Evolutionary conservation across 2,113 vertebrate species (phyloP).

Genomic region (Crotalus tigris): DNA sequence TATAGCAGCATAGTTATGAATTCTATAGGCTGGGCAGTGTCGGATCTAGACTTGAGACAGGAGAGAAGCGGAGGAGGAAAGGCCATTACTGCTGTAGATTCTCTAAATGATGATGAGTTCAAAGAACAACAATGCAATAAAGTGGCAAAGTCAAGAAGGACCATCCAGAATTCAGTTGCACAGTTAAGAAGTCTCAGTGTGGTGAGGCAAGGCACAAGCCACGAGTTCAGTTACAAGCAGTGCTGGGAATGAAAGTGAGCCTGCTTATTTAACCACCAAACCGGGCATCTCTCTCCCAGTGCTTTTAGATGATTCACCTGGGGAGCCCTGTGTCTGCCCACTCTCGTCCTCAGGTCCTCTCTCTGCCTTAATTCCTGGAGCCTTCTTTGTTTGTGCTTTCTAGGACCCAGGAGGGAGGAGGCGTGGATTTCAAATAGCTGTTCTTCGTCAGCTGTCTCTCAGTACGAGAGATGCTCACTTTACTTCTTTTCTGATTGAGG

Average conservation of each 20-base stretch:
- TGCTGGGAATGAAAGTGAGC: neutral
- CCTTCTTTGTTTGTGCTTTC: neutral
- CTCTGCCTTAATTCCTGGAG: neutral
- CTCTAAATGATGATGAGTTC: neutral
- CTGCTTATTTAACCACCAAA: neutral
- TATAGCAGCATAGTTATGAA: neutral
- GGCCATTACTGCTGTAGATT: neutral
- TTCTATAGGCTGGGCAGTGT: neutral
- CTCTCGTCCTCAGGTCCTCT: neutral
- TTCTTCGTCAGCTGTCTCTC: neutral
- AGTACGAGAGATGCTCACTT: neutral
- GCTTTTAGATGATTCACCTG: neutral
- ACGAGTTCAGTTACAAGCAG: neutral
- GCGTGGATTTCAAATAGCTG: neutral
- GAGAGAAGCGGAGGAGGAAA: neutral
- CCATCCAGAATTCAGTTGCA: neutral
- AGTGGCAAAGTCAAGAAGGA: neutral
- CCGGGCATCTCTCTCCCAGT: neutral
- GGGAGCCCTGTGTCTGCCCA: neutral
- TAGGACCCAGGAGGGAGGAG: neutral
- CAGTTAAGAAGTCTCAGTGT: neutral
- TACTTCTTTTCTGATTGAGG: neutral
- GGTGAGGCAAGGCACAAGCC: neutral
- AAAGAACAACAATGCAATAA: neutral
- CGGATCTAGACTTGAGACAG: neutral